Conservation (phyloP, 2,113 vertebrate genomes). For the Odocoileus hemionus region DNA sequence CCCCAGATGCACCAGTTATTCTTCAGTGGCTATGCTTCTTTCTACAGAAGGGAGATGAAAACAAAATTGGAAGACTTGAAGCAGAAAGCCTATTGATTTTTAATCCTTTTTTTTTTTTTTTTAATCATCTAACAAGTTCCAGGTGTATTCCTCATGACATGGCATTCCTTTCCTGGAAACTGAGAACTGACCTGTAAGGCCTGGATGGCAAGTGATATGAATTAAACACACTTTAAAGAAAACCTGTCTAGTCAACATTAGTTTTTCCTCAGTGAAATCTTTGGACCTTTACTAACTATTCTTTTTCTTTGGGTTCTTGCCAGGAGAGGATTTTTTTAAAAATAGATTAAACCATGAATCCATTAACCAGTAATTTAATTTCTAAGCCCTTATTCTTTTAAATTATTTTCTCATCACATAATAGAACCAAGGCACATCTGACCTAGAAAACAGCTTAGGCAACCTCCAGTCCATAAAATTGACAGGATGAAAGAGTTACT, state of each 20-base stretch:
- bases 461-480: background rate
- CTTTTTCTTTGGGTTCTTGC: slow-evolving; percentile 37
- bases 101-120: slow-evolving; percentile 47
- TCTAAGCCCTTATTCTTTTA: slow-evolving; percentile 2
- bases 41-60: slow-evolving; percentile 30
- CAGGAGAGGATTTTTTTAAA: background rate
- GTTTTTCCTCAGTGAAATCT: slow-evolving; percentile 30
- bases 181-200: slow-evolving; percentile 14
- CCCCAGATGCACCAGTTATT: background rate
- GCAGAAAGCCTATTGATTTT: slow-evolving; percentile 68
- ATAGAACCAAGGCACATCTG: background rate
- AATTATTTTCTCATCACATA: background rate
- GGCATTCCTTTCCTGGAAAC: background rate
- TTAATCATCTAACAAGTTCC: slow-evolving; percentile 57
- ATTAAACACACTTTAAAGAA: slow-evolving; percentile 32
- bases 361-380: slow-evolving; percentile 44
- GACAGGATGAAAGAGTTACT: background rate
- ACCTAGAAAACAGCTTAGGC: background rate
- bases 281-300: slow-evolving; percentile 34
- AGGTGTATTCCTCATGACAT: slow-evolving; percentile 51
- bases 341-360: slow-evolving; percentile 54
- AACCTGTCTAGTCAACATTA: slow-evolving; percentile 30
- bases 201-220: background rate
- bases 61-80: slow-evolving; percentile 60
- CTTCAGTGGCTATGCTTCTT: background rate